Base-by-base conservation (phyloP, 2,888 invertebrate species). In the Conus canariensis region DNA sequence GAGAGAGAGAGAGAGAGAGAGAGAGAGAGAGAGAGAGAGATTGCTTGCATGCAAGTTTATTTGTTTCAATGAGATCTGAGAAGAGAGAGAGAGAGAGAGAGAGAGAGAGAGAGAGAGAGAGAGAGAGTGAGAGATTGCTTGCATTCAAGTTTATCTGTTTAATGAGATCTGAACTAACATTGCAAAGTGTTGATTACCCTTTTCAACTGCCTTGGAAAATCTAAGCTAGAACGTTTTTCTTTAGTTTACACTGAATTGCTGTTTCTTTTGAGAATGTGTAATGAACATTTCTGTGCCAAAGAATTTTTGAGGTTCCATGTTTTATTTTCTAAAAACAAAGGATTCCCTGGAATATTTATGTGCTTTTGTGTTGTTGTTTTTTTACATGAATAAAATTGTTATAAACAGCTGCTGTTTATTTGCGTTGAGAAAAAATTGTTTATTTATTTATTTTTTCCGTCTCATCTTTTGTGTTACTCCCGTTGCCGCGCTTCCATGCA, bases 21-120 rank as follows among this genome's bases (percentile, higher is more conserved):
- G 64, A 64, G 64, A 70, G 70, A 70, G 70, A 70, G 70, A 64
- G 70, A 70, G 70, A 70, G 70, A 70, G 70, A 70, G 70, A 64
- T 10, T 64, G 16, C 30, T 30, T 30, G 30, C 30, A 30, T 30
- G 0, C 30, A 30, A 30, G 30, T 2, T 30, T 30, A 30, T 30
- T 30, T 30, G 30, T 30, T 30, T 70, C 14, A 70, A 8, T 22
- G 8, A 70, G 70, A 70, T 70, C 64, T 70, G 22, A 22, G n/a
- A n/a, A n/a, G n/a, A n/a, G 8, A 70, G 70, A 70, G n/a, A 30
- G 30, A 30, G 30, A n/a, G n/a, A n/a, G n/a, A n/a, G n/a, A n/a
- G n/a, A n/a, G n/a, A n/a, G n/a, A n/a, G n/a, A n/a, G n/a, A n/a
- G n/a, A n/a, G n/a, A n/a, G n/a, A n/a, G n/a, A n/a, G n/a, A n/a